A percentile compares a stretch with the other conserved stretches of the same genome.
Conservation (phyloP, 2,797 vertebrate species). For the Melanotaenia trifasciata region DNA sequence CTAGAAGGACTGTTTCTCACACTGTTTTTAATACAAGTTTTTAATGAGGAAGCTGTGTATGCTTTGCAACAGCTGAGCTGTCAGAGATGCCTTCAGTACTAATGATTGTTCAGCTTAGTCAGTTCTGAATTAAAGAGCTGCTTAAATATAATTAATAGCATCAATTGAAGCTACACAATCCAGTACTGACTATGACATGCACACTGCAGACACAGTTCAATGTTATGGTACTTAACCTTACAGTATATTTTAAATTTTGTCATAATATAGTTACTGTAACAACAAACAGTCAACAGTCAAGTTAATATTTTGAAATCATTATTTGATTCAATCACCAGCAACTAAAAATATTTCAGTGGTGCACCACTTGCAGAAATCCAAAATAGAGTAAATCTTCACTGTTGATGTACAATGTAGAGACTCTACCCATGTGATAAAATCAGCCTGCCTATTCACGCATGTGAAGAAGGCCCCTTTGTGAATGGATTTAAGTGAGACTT, state of each 20-base stretch:
- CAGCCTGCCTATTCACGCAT: slow-evolving; percentile 44
- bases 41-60: background rate
- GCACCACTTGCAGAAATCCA: background rate
- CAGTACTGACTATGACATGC: background rate
- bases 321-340: background rate
- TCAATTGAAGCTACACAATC: background rate
- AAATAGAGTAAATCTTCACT: background rate
- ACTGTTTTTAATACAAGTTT: background rate
- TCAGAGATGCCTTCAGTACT: background rate
- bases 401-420: background rate
- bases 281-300: background rate
- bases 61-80: background rate
- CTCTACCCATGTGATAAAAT: slow-evolving; percentile 39
- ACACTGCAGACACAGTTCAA: background rate
- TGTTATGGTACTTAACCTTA: background rate
- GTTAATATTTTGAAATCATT: background rate
- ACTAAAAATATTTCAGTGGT: slow-evolving; percentile 11
- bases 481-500: slow-evolving; percentile 78
- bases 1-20: background rate
- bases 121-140: background rate
- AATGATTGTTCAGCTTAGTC: slow-evolving; percentile 1
- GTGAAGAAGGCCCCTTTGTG: slow-evolving; percentile 52
- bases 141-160: background rate
- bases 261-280: background rate
- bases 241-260: background rate